phyloP scores from a whole-genome alignment of 1,140 invertebrate genomes.

The Nomia melanderi region DNA sequence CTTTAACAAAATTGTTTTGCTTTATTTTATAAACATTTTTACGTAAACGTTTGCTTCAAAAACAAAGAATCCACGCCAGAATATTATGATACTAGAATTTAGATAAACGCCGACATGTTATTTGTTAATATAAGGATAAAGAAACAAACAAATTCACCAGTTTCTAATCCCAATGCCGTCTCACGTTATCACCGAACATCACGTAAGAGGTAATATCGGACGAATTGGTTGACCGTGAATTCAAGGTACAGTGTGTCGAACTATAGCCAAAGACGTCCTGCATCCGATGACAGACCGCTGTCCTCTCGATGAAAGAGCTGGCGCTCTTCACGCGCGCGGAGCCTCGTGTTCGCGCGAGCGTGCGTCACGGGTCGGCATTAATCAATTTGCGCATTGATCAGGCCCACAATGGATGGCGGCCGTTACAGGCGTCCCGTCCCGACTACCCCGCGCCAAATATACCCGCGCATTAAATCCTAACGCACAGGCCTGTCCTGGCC shows the following conservation, averaged over 20 bases:
- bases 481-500: neutral
- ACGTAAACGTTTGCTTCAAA: too few relatives aligned
- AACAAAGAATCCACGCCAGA: too few relatives aligned
- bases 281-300: constrained; percentile 16
- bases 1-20: too few relatives aligned
- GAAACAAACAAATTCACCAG: too few relatives aligned
- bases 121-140: too few relatives aligned
- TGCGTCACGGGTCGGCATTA: constrained; percentile 62
- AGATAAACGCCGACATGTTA: too few relatives aligned
- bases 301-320: neutral
- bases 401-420: constrained; percentile 61
- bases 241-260: too few relatives aligned
- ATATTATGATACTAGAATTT: too few relatives aligned
- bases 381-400: constrained; percentile 71
- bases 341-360: constrained; percentile 27
- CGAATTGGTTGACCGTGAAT: neutral
- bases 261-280: neutral
- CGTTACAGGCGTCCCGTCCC: constrained; percentile 50
- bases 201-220: too few relatives aligned
- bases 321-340: neutral
- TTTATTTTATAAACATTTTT: too few relatives aligned
- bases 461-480: constrained; percentile 53
- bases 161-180: too few relatives aligned
- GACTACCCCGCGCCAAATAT: constrained; percentile 28
- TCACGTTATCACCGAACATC: too few relatives aligned